Base-by-base conservation (phyloP, 2,113 vertebrate genomes). In the Seriola aureovittata region DNA sequence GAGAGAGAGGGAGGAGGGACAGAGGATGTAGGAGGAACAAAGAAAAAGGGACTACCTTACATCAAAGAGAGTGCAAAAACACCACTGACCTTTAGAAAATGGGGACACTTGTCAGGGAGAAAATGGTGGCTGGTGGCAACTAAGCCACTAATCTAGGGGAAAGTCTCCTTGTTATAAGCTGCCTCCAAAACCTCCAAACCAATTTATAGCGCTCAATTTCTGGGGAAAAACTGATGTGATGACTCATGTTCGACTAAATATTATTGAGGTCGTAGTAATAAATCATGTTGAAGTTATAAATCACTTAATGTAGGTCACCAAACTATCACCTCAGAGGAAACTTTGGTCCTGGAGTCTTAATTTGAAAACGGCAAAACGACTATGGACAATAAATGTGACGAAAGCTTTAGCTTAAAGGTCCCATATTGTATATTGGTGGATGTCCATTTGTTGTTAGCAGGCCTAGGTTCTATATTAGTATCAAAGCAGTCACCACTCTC, bases 51-150 rank as follows among this genome's bases (percentile, higher is more conserved):
- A 67, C 71, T 4, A 79, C 23, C 52, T 40, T n/a, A 75, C 52
- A 40, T n/a, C 10, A 40, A 72, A 62, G 52, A 59, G 38, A 50
- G 9, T 36, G 52, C 25, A 62, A 70, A 79, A 76, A 71, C 10
- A 57, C 55, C 1, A 29, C 52, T 81, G 80, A 91, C 89, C 86
- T 91, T 90, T 81, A 75, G 7, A 81, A 84, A 91, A 90, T 75
- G 78, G 60, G 80, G 78, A 76, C 8, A 50, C 14, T 87, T 42
- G 46, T 69, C 77, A 65, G 73, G 12, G 68, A 85, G 85, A 75
- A 88, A 84, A 88, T 81, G 74, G 82, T 17, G 78, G 78, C 71
- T 38, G 78, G 87, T 58, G 82, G 82, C 60, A 81, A 71, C 25
- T 40, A 19, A 64, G 62, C 60, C 63, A 80, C 60, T 84, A 68